phyloP scores from a whole-genome alignment of 2,113 vertebrate genomes.

The Euleptes europaea region DNA sequence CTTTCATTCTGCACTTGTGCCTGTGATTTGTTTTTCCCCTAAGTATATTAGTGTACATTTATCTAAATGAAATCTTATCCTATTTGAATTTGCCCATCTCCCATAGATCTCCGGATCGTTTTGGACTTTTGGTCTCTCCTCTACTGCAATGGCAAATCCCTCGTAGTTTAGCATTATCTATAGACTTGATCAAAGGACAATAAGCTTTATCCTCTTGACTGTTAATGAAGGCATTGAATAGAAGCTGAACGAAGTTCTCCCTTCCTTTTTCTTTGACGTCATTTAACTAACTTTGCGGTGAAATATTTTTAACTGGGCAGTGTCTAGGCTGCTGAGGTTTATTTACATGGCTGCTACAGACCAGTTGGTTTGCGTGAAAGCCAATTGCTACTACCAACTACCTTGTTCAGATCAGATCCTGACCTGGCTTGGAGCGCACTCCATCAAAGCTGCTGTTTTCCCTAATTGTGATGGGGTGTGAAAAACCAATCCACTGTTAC shows the following conservation, averaged over 20 bases:
- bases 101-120: neutral
- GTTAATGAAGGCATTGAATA: neutral
- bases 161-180: conserved; percentile 5
- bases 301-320: neutral
- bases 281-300: neutral
- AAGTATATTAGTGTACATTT: conserved; percentile 1
- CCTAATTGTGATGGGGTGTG: neutral
- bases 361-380: neutral
- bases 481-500: neutral
- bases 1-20: neutral
- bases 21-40: neutral
- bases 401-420: neutral
- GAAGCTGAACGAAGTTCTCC: neutral
- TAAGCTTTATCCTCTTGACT: conserved; percentile 10
- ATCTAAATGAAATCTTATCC: neutral
- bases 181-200: neutral
- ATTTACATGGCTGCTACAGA: neutral
- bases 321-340: neutral
- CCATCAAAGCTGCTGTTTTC: neutral
- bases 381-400: no score
- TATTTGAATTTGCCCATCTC: neutral
- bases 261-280: neutral
- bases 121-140: neutral
- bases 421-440: neutral
- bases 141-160: neutral